These are phyloP conservation scores for Lymantria dispar DNA, from an alignment of 2,888 invertebrate species.

Conservation along the genomic window DNA sequence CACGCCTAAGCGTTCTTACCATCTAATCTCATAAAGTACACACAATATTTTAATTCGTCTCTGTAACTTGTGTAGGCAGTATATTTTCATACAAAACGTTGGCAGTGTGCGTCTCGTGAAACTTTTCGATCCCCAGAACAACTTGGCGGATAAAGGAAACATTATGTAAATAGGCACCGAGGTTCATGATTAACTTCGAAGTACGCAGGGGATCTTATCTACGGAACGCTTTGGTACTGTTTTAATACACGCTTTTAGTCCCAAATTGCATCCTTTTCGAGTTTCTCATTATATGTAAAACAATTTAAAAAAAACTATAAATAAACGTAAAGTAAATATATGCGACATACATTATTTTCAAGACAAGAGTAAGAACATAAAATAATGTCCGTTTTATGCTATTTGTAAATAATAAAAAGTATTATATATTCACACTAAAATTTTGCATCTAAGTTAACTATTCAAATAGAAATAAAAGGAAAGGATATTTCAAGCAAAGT, in stretches of 20 bases:
- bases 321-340: too few relatives aligned
- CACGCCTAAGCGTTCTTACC: constrained; percentile 18
- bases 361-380: too few relatives aligned
- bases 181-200: constrained; percentile 71
- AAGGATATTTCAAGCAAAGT: constrained; percentile 5
- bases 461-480: not conserved
- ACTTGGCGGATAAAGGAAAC: constrained; percentile 61
- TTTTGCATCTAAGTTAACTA: too few relatives aligned
- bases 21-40: constrained; percentile 26
- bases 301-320: too few relatives aligned
- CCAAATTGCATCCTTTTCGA: constrained; percentile 19
- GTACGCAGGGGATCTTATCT: constrained; percentile 49
- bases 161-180: constrained; percentile 71
- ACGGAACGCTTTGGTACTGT: constrained; percentile 29
- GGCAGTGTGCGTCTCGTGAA: constrained; percentile 36
- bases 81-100: constrained; percentile 37
- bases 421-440: too few relatives aligned
- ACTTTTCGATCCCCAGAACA: constrained; percentile 57
- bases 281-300: not conserved
- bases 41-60: constrained; percentile 37
- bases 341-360: too few relatives aligned
- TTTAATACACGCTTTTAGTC: constrained; percentile 41
- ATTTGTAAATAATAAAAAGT: too few relatives aligned
- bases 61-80: constrained; percentile 26
- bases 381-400: too few relatives aligned